Percentiles rank a stretch among this genome's conserved stretches.
These are phyloP conservation scores for Noctua janthe DNA, from an alignment of 2,888 invertebrate genomes.

Conservation along the genomic window DNA sequence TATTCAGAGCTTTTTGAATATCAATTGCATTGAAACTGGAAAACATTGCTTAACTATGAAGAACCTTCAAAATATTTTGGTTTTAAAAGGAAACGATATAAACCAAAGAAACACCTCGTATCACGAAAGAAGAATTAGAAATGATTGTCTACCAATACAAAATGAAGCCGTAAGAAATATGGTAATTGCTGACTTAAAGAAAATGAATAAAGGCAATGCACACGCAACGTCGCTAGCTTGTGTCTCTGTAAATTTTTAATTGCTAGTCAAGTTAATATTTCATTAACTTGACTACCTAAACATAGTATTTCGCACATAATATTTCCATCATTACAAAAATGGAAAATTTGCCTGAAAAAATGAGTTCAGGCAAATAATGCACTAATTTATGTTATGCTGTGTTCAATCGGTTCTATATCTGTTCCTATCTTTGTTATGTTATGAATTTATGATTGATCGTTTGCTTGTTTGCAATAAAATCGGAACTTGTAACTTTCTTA, in stretches of 20 bases:
- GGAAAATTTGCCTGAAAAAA: too few species aligned
- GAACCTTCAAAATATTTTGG: neutral
- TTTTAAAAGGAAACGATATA: neutral
- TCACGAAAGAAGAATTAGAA: neutral
- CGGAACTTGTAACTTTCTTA: conserved; percentile 20
- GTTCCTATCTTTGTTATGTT: conserved; percentile 32
- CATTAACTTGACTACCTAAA: neutral
- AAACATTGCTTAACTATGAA: neutral
- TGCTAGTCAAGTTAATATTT: neutral
- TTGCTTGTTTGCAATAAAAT: conserved; percentile 34
- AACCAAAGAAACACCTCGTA: neutral
- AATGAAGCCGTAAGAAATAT: neutral
- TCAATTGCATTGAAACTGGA: neutral
- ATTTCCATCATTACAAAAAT: too few species aligned
- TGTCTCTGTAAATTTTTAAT: neutral
- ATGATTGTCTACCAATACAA: neutral
- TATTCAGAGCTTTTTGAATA: conserved; percentile 16
- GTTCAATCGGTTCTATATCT: conserved; percentile 40
- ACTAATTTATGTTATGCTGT: neutral
- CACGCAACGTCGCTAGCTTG: neutral
- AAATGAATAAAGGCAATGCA: neutral
- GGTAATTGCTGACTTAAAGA: neutral
- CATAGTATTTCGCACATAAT: neutral
- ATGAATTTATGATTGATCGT: conserved; percentile 32
- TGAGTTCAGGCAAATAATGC: neutral